Evolutionary conservation across 1,140 invertebrate species (phyloP).

Genomic region (Hyphantria cunea): DNA sequence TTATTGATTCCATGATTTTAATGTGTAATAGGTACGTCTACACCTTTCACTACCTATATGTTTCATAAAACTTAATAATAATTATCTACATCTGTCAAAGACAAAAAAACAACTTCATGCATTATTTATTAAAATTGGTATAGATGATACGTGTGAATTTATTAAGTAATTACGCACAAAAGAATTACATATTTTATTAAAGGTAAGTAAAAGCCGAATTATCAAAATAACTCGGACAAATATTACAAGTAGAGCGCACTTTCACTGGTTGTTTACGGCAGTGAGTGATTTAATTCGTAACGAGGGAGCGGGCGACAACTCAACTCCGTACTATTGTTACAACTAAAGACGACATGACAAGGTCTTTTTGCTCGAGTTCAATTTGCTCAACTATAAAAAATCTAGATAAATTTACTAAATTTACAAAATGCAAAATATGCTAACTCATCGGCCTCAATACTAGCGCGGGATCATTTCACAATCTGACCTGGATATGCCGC

Average conservation of each 20-base stretch:
- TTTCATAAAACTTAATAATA: too few species aligned
- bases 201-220: conserved; percentile 7
- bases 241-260: conserved; percentile 16
- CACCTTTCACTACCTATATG: too few species aligned
- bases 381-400: too few species aligned
- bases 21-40: too few species aligned
- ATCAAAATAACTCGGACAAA: background rate
- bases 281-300: conserved; percentile 13
- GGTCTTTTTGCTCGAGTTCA: background rate
- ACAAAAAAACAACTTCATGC: too few species aligned
- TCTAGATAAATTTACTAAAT: too few species aligned
- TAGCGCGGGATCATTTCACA: conserved; percentile 3
- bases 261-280: conserved; percentile 16
- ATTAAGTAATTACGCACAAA: too few species aligned
- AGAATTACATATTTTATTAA: background rate
- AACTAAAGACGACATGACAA: background rate
- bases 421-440: background rate
- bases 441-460: conserved; percentile 3
- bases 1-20: too few species aligned
- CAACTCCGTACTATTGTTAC: background rate
- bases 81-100: too few species aligned
- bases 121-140: too few species aligned
- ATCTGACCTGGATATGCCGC: conserved; percentile 6
- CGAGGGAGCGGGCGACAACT: background rate
- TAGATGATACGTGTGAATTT: too few species aligned